These are phyloP conservation scores for Melitaea cinxia DNA, from an alignment of 1,140 invertebrate genomes.

Conservation along the genomic window DNA sequence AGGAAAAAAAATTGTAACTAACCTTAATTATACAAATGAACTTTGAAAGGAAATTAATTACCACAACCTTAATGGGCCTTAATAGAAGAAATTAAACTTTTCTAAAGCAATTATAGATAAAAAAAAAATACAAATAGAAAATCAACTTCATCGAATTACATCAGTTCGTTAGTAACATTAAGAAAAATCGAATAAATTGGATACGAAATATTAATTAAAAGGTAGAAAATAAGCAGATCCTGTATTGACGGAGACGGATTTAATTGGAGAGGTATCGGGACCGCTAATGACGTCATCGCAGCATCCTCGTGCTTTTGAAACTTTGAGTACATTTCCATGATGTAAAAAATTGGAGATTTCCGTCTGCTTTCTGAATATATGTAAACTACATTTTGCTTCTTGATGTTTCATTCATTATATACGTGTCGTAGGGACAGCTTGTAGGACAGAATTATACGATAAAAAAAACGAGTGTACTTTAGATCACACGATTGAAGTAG, in stretches of 20 bases:
- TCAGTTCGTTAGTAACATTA: not conserved
- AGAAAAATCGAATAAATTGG: not conserved
- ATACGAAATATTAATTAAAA: constrained; percentile 5
- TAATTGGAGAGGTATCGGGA: constrained; percentile 35
- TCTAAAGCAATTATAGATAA: no score
- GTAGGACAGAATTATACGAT: no score
- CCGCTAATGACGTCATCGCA: constrained; percentile 32
- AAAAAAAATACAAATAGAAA: not conserved
- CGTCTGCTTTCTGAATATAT: not conserved
- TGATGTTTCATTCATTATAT: no score
- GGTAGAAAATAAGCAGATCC: constrained; percentile 11
- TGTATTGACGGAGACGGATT: constrained; percentile 6
- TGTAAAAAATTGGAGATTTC: not conserved
- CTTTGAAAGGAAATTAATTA: no score
- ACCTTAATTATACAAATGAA: no score
- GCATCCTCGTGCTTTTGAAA: constrained; percentile 12
- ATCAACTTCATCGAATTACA: not conserved
- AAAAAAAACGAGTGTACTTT: no score
- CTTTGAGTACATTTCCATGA: constrained; percentile 7
- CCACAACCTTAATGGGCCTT: no score
- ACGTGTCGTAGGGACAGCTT: no score
- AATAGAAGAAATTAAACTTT: no score
- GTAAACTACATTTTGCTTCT: no score
- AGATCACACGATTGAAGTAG: no score
- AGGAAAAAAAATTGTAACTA: no score